A percentile compares a stretch with the other conserved stretches of the same genome.
Conservation (phyloP, 2,888 invertebrate genomes). For the Meloe dianella region DNA sequence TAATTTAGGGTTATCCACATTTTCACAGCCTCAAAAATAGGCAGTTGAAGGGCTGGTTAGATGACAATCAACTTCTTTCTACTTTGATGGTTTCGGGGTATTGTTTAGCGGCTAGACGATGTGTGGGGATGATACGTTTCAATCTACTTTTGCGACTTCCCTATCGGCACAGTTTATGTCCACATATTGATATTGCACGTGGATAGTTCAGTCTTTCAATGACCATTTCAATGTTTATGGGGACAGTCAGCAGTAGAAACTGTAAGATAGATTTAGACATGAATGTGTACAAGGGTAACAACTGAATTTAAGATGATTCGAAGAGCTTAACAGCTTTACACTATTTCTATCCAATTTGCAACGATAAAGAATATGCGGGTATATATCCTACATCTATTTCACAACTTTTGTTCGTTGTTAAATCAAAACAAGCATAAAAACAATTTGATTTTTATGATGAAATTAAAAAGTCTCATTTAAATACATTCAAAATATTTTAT, state of each 20-base stretch:
- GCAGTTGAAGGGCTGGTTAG: neutral
- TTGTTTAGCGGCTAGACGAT: slow-evolving; percentile 12
- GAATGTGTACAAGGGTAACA: slow-evolving; percentile 40
- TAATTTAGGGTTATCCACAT: slow-evolving; percentile 9
- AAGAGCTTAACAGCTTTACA: slow-evolving; percentile 43
- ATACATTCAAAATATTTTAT: slow-evolving; percentile 57
- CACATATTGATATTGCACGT: slow-evolving; percentile 47
- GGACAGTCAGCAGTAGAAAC: slow-evolving; percentile 51
- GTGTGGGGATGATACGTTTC: slow-evolving; percentile 30
- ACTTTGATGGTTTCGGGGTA: slow-evolving; percentile 22
- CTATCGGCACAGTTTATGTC: slow-evolving; percentile 38
- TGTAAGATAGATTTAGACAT: slow-evolving; percentile 42
- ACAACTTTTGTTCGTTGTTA: slow-evolving; percentile 43
- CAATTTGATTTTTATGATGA: slow-evolving; percentile 57
- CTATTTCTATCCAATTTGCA: slow-evolving; percentile 45
- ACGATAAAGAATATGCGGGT: slow-evolving; percentile 47
- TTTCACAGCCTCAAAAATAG: slow-evolving; percentile 2
- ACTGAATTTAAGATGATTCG: slow-evolving; percentile 37
- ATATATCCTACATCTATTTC: slow-evolving; percentile 43
- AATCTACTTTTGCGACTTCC: slow-evolving; percentile 36
- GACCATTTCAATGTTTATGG: slow-evolving; percentile 47
- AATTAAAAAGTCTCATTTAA: slow-evolving; percentile 59
- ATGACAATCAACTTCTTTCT: slow-evolving; percentile 9
- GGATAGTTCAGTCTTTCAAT: slow-evolving; percentile 43
- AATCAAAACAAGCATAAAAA: slow-evolving; percentile 56